Evolutionary conservation across 2,113 vertebrate genomes (phyloP), one percentile per base, ranked within the genome.

Genomic region (Neolamprologus modestus): DNA sequence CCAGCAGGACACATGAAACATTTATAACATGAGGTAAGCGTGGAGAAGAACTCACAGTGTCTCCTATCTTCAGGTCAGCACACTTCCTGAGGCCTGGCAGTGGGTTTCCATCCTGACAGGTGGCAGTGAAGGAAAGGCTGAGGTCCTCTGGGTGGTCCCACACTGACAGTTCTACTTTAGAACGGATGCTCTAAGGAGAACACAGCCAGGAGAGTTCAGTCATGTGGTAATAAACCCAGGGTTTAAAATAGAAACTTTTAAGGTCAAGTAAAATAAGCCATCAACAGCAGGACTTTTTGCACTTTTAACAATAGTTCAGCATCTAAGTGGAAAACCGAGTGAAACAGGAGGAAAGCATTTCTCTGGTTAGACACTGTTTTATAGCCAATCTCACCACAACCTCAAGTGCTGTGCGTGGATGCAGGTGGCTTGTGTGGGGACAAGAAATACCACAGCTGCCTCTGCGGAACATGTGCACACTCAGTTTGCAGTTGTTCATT

Each of bases 61-160:
- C 99, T 86, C 99, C 98, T 3, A 99, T 99, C 95, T 98, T 99
- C 90, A 99, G 94, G 91, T 98, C 98, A 3, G 96, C 97, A 73
- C 99, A 99, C 84, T 98, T 99, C 94, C 97, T 97, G 93, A 98
- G 96, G 40, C 98, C 98, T 0, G 98, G 97, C 76, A 98, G 97
- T 5, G 97, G 97, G 13, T 96, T 35, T 0, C 98, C 98, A 0
- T 99, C 98, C 90, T 99, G 98, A 91, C 99, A 99, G 0, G 97
- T 99, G 45, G 98, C 98, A 9, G 97, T 98, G 94, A 99, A 98
- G 89, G 97, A 97, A 71, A 99, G 95, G 45, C 96, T 97, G 86
- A 99, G 94, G 87, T 99, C 98, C 86, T 99, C 98, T 3, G 98
- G 98, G 84, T 97, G 98, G 91, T 99, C 97, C 97, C 97, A 98